Base-by-base conservation (phyloP, 1,140 invertebrate species). In the Bombus sibiricus region DNA sequence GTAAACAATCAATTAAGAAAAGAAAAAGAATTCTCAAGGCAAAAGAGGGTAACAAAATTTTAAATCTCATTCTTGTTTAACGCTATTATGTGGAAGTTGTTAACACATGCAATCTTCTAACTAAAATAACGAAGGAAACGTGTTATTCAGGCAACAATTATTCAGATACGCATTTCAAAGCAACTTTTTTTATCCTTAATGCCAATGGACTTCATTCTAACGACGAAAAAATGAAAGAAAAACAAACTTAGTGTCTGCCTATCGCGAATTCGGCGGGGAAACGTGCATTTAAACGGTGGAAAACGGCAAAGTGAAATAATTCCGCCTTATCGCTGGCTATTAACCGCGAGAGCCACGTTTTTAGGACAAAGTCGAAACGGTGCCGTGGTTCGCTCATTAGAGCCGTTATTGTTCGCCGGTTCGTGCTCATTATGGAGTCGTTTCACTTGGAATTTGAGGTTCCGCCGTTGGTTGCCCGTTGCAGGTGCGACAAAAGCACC, bases 351-450 rank as follows among this genome's bases (percentile, higher is more conserved):
- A n/a, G 32, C 6, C 15, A 37, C 64, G 32, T 85, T 85, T 85
- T 85, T 84, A 41, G 77, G 53, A 80, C 83, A 85, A 85, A 78
- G 68, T 57, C 68, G 39, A 80, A 85, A 64, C 68, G 53, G 75
- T 37, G 28, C 9, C 22, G 37, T 18, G 66, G 53, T 18, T 53
- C 47, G 64, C 77, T 85, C 83, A 64, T 85, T 85, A 85, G 68
- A 80, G 66, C 77, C 57, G 57, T 85, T 80, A 85, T 80, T 85
- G 76, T 85, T 85, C 68, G 5, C 13, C 39, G 53, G 53, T 85
- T 80, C 77, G n/a, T 59, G 53, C 76, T 85, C 77, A 80, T 85
- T 85, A 85, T 32, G 68, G 68, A 72, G 32, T 85, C 83, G 83
- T 85, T 73, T 71, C 83, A n/a, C 39, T 64, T 53, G 68, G 39